These are phyloP conservation scores for Agrilus planipennis DNA, from an alignment of 1,140 invertebrate species.

Conservation along the genomic window DNA sequence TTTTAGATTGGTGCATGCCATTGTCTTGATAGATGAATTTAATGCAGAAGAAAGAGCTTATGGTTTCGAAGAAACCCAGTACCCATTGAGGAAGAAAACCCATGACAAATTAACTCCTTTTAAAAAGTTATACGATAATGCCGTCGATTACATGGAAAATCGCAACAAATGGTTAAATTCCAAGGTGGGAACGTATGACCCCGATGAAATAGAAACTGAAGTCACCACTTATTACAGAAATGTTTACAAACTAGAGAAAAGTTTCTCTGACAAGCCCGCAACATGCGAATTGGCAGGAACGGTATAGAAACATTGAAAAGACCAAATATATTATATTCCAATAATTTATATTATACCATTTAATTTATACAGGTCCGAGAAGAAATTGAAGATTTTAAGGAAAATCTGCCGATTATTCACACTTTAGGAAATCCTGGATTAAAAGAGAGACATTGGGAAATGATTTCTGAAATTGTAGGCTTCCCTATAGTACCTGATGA, in stretches of 20 bases:
- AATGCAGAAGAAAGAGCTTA: conserved; percentile 88
- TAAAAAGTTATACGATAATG: conserved; percentile 75
- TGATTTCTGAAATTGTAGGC: conserved; percentile 89
- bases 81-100: conserved; percentile 67
- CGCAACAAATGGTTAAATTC: conserved; percentile 73
- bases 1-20: conserved; percentile 47
- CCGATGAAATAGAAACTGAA: conserved; percentile 78
- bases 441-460: conserved; percentile 89
- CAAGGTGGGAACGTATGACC: conserved; percentile 72
- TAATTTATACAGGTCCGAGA: conserved; percentile 33
- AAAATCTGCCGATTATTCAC: conserved; percentile 80
- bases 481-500: conserved; percentile 81
- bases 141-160: conserved; percentile 75
- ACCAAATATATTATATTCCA: background rate
- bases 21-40: conserved; percentile 75
- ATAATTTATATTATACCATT: background rate
- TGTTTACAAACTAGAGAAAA: conserved; percentile 80
- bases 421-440: conserved; percentile 90
- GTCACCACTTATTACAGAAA: conserved; percentile 67
- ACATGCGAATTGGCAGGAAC: conserved; percentile 50
- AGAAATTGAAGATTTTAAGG: conserved; percentile 84
- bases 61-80: conserved; percentile 78
- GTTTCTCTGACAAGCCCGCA: conserved; percentile 59
- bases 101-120: conserved; percentile 71
- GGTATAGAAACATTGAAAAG: conserved; percentile 37